Conservation (phyloP, 2,113 vertebrate genomes). For the Eubucco bourcierii region DNA sequence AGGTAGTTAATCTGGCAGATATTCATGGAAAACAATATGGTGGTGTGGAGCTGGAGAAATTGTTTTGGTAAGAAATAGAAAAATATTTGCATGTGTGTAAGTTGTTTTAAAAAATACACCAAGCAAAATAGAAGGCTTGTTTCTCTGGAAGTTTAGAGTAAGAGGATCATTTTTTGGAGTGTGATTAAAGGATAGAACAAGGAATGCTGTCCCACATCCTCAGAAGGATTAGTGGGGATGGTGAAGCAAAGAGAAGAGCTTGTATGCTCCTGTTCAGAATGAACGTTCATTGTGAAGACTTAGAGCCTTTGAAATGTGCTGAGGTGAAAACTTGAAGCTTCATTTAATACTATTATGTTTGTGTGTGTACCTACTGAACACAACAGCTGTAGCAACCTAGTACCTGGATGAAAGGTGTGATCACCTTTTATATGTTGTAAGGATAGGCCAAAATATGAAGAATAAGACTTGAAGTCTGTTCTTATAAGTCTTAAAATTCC, state of each 20-base stretch:
- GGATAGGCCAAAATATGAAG: not conserved
- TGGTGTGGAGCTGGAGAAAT: not conserved
- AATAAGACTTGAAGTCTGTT: too few relatives aligned
- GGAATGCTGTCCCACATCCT: not conserved
- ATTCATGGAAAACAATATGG: constrained; percentile 27
- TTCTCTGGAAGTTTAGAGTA: constrained; percentile 18
- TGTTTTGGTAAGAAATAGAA: constrained; percentile 46
- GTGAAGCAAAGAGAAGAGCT: not conserved
- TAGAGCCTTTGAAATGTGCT: not conserved
- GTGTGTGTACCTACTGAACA: not conserved
- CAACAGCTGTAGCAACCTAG: not conserved
- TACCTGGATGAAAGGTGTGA: not conserved
- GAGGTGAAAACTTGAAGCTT: not conserved
- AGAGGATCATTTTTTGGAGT: not conserved
- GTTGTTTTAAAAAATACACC: constrained; percentile 38
- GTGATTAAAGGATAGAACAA: not conserved
- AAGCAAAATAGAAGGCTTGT: constrained; percentile 13
- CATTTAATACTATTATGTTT: accelerated
- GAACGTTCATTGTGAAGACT: not conserved
- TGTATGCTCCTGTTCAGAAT: not conserved
- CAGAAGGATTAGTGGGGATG: not conserved
- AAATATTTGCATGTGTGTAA: constrained; percentile 39
- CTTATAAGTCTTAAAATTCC: not conserved
- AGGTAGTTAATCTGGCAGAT: constrained; percentile 11
- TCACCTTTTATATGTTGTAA: not conserved